Evolutionary conservation across 1,140 invertebrate genomes (phyloP), one percentile per base, ranked within the genome.

Genomic region (Papilio xuthus): DNA sequence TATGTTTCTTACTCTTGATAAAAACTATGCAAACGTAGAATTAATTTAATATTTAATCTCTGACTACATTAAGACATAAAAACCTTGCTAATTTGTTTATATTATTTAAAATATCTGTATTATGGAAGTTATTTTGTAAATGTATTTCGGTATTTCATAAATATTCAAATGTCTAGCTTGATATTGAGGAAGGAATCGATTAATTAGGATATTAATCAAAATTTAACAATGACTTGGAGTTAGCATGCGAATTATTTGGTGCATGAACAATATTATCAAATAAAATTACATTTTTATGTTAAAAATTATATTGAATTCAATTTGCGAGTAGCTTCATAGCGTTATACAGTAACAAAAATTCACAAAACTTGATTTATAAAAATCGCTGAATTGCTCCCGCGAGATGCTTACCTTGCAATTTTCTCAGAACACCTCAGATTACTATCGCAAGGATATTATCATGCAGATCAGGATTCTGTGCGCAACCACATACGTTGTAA

Each of bases 331-430:
- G 12, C n/a, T n/a, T 4, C 12, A 26, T 0, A 1, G 20, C 20
- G 56, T 15, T 26, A 9, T 2, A 20, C 26, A 1, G 20, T 60
- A 32, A 67, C 60, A 6, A 67, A 32, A 3, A 7, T 18, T 12
- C 60, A 67, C 23, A 60, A 60, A 23, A 67, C 28, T 28, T 67
- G 26, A 67, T 67, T 28, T 67, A 67, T 67, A 32, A 60, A 60
- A 67, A 23, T 67, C 10, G 26, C 12, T 15, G 60, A 60, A 26
- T 20, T 26, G 56, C 26, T 60, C 26, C 13, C 26, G 10, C 13
- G 26, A 28, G 60, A 15, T 56, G 60, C 60, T 67, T 67, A 67
- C 60, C 20, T 67, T 15, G 60, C 60, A 67, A 67, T 23, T 56
- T 23, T 56, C 26, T 67, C 60, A 67, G 53, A 56, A 56, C 60